Percentiles rank a stretch among this genome's conserved stretches.
phyloP scores from a whole-genome alignment of 2,888 invertebrate genomes.

The Leucophora obtusa region DNA sequence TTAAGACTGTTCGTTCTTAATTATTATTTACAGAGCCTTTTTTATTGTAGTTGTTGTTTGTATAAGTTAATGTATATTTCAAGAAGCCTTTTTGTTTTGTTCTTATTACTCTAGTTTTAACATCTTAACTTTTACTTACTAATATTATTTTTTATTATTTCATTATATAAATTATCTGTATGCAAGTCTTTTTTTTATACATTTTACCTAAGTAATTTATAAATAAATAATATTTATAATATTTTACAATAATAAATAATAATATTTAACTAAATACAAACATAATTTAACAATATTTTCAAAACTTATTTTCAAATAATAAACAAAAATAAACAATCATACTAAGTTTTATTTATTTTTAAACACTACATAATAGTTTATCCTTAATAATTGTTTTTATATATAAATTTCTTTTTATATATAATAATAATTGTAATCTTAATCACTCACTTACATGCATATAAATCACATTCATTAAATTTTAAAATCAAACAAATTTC shows the following conservation, averaged over 20 bases:
- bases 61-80: conserved; percentile 27
- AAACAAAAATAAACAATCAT: background rate
- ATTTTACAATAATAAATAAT: background rate
- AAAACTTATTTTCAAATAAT: background rate
- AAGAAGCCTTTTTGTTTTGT: conserved; percentile 41
- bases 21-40: conserved; percentile 48
- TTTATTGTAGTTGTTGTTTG: conserved; percentile 9
- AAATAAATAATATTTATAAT: conserved; percentile 17
- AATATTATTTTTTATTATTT: conserved; percentile 30
- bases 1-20: conserved; percentile 14
- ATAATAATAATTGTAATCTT: conserved; percentile 13
- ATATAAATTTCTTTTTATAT: background rate
- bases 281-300: background rate
- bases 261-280: background rate
- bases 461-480: conserved; percentile 13
- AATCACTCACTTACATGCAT: conserved; percentile 20
- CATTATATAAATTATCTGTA: conserved; percentile 48
- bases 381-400: conserved; percentile 2
- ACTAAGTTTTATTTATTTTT: conserved; percentile 2
- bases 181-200: conserved; percentile 61
- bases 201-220: conserved; percentile 39
- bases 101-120: conserved; percentile 12
- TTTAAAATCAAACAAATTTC: background rate
- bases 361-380: background rate
- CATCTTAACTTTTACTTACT: conserved; percentile 17